Evolutionary conservation across 2,888 invertebrate species (phyloP), one percentile per base, ranked within the genome.

Genomic region (Tachina grossa): DNA sequence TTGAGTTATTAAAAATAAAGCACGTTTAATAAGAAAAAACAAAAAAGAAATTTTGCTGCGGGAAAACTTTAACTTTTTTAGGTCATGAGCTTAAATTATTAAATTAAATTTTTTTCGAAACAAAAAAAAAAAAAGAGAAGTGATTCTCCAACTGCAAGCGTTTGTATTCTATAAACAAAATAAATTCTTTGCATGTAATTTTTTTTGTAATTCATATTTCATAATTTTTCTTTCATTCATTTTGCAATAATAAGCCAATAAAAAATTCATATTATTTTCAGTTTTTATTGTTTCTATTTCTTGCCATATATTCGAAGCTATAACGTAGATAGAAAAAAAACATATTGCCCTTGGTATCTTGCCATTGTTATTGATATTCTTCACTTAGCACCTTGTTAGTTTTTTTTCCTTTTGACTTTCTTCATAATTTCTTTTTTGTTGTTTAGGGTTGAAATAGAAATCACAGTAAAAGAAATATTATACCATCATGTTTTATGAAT

Each of bases 401-500:
- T 49, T 49, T 45, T 49, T 49, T 68, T 76, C 8, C 13, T 68
- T 51, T 19, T 41, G n/a, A 51, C 59, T 71, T 72, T 71, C 11
- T 39, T 59, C 11, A 57, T 16, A 16, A 43, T 16, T 13, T 57
- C 51, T 51, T 39, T 51, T 68, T 53, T 53, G 0, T 5, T 57
- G 43, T 68, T 63, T 53, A 49, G 53, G 41, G 53, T 68, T 49
- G 43, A 45, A 76, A 80, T 43, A 49, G 45, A 85, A 85, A 85
- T 85, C 85, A 68, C 76, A 72, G 85, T 57, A 72, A 53, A 83
- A 80, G 71, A 85, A 83, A 85, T 81, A 83, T 80, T 83, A 76
- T 76, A 63, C 78, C 78, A 76, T 80, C 71, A 83, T 66, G 61
- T 76, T 83, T 76, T 76, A 79, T 83, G 61, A 79, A 79, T 71